These are phyloP conservation scores for Caradrina kadenii DNA, from an alignment of 2,888 invertebrate species.

Conservation along the genomic window DNA sequence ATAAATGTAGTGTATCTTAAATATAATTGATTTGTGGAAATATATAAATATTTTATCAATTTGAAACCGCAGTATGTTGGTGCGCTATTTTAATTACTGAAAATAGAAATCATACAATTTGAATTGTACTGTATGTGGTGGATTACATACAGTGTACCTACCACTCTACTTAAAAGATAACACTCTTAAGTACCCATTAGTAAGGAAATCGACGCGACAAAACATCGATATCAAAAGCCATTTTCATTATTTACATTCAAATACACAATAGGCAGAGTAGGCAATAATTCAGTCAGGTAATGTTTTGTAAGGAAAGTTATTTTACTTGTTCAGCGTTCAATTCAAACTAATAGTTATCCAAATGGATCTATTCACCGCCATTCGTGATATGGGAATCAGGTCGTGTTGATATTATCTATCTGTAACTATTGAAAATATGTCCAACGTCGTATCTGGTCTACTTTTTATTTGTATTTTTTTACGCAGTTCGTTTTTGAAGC, in stretches of 20 bases:
- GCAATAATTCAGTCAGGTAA: slow-evolving; percentile 34
- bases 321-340: slow-evolving; percentile 47
- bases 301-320: slow-evolving; percentile 49
- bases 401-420: slow-evolving; percentile 43
- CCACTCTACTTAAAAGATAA: slow-evolving; percentile 20
- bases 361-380: slow-evolving; percentile 58
- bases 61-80: slow-evolving; percentile 1
- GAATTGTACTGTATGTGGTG: not conserved
- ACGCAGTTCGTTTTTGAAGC: too few relatives aligned
- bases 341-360: slow-evolving; percentile 49
- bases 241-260: slow-evolving; percentile 46
- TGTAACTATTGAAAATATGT: slow-evolving; percentile 37
- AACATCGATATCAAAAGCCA: slow-evolving; percentile 23
- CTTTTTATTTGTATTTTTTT: not conserved
- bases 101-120: not conserved
- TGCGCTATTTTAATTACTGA: not conserved
- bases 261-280: slow-evolving; percentile 38
- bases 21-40: slow-evolving; percentile 17
- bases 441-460: not conserved
- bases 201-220: slow-evolving; percentile 18
- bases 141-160: not conserved
- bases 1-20: not conserved
- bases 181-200: slow-evolving; percentile 34
- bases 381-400: slow-evolving; percentile 46
- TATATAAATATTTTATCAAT: not conserved